Percentiles rank a stretch among this genome's conserved stretches.
These are phyloP conservation scores for Macropis europaea DNA, from an alignment of 2,888 invertebrate species.

Conservation along the genomic window DNA sequence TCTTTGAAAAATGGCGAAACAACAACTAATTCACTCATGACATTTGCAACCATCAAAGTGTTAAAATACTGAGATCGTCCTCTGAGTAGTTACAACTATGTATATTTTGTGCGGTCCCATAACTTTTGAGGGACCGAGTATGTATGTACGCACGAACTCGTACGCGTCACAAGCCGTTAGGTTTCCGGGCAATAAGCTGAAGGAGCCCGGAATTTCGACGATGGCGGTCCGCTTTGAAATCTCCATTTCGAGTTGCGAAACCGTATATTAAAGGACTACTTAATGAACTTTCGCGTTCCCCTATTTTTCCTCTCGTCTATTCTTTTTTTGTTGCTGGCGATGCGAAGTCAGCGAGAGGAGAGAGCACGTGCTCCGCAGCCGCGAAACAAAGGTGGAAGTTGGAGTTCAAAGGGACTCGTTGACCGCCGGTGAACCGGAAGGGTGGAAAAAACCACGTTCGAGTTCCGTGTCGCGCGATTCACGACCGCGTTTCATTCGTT, in stretches of 20 bases:
- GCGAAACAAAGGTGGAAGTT: slow-evolving; percentile 44
- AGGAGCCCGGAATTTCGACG: slow-evolving; percentile 11
- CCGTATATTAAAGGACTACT: slow-evolving; percentile 30
- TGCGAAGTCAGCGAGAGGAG: slow-evolving; percentile 14
- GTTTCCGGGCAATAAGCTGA: slow-evolving; percentile 26
- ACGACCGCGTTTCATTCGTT: background rate
- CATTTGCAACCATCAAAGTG: no score
- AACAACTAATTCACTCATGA: no score
- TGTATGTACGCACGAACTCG: no score
- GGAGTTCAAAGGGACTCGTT: slow-evolving; percentile 53
- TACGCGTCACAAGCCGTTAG: background rate
- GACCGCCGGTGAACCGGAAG: slow-evolving; percentile 42
- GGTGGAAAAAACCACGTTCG: slow-evolving; percentile 2
- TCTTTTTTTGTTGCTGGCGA: background rate
- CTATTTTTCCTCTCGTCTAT: slow-evolving; percentile 10
- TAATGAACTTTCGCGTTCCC: slow-evolving; percentile 39
- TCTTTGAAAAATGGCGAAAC: no score
- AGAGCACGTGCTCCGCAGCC: slow-evolving; percentile 36
- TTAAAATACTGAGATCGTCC: no score
- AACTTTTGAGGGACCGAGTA: no score
- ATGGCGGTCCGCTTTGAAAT: slow-evolving; percentile 30
- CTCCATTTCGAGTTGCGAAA: slow-evolving; percentile 21
- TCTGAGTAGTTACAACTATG: no score
- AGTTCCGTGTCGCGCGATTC: background rate
- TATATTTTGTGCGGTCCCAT: no score